Evolutionary conservation across 2,797 vertebrate genomes (phyloP).

Genomic region (Enteromius radiatus): DNA sequence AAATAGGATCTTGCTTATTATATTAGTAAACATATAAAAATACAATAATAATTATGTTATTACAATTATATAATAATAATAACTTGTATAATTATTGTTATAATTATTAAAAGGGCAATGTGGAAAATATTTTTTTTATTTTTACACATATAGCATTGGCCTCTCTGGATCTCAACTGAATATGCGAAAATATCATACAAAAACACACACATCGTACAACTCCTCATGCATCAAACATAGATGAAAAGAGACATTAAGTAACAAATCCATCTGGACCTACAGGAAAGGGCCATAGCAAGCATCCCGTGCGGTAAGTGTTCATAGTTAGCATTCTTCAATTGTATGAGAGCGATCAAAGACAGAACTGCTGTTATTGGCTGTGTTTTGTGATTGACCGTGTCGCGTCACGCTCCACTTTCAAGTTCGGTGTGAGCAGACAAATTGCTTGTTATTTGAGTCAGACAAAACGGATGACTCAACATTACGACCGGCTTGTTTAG

Average conservation of each 20-base stretch:
- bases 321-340: neutral
- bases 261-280: neutral
- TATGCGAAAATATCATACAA: neutral
- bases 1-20: neutral
- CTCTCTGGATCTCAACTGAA: neutral
- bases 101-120: neutral
- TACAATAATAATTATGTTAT: no score
- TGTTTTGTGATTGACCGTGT: constrained; percentile 10
- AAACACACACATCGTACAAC: neutral
- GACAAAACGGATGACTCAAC: constrained; percentile 9
- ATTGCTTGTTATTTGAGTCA: constrained; percentile 13
- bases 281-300: neutral
- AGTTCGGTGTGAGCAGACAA: constrained; percentile 23
- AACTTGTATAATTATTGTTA: neutral
- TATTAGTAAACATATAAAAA: neutral
- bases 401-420: neutral
- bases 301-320: neutral
- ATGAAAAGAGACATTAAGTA: neutral
- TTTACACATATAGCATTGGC: neutral
- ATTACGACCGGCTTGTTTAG: neutral
- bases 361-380: neutral
- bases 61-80: neutral
- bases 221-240: neutral
- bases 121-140: neutral
- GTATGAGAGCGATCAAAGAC: neutral